Percentiles rank a stretch among this genome's conserved stretches.
Conservation (phyloP, 2,797 vertebrate genomes). For the Schizopygopsis malacanthus region DNA sequence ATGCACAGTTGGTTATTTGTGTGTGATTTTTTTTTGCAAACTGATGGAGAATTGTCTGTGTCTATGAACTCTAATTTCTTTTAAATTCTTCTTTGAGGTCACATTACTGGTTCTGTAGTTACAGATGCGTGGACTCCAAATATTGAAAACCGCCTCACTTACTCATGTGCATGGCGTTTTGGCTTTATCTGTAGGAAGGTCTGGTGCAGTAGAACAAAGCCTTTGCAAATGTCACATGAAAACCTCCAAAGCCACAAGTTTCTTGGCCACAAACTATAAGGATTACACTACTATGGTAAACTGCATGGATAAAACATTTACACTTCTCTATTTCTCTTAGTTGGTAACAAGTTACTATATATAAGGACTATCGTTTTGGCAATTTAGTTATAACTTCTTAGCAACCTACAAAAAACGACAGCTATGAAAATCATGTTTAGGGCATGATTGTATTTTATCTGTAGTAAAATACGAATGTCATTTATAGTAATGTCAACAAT, state of each 20-base stretch:
- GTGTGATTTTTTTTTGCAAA: no score
- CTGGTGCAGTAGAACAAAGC: background rate
- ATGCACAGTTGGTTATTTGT: no score
- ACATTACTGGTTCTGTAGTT: no score
- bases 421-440: background rate
- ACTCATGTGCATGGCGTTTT: background rate
- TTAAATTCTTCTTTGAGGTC: no score
- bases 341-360: no score
- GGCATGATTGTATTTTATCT: background rate
- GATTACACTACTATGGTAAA: background rate
- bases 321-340: background rate
- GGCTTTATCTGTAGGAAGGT: background rate
- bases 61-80: no score
- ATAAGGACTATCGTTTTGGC: background rate
- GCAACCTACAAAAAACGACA: background rate
- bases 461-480: background rate
- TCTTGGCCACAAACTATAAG: background rate
- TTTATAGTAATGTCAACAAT: background rate
- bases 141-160: background rate
- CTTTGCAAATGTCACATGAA: background rate
- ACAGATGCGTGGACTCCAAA: background rate
- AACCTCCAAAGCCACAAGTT: background rate
- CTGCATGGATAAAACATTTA: background rate
- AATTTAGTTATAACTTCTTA: background rate
- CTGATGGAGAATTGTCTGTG: no score